Base-by-base conservation (phyloP, 2,797 vertebrate genomes). In the Acanthornis magna region DNA sequence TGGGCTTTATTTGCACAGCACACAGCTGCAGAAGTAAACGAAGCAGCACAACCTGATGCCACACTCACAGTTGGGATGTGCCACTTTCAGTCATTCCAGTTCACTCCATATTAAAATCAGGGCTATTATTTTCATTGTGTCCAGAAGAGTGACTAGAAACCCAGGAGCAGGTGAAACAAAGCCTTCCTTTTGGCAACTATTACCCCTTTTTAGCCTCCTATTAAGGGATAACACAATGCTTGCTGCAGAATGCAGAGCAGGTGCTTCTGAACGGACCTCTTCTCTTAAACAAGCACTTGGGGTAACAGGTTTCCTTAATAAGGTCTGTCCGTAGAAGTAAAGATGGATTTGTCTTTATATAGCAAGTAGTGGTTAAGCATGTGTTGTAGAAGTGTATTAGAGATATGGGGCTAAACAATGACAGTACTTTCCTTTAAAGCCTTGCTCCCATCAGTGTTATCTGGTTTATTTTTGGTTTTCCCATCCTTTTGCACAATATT, bases 41-140 rank as follows among this genome's bases (percentile, higher is more conserved):
- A 43, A 82, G 36, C 21, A 14, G 23, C 36, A 18, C 17, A n/a
- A 3, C 6, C 7, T 47, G 12, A 7, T 71, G 48, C 22, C 17
- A 1, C n/a, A 1, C 21, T 55, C 11, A 2, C 0, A 16, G 16
- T 1, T 40, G 20, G 34, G 42, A 9, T 25, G 15, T 65, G 5
- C 27, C 6, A 3, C 43, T 20, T 22, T 62, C 60, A 25, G 40
- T 11, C 30, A 26, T 42, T n/a, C 22, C 47, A 7, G 9, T 57
- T 65, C 27, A 11, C 34, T 73, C 26, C 9, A 0, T 13, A 5
- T 4, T 45, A 32, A 40, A 76, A 63, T 22, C n/a, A 51, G 22
- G 11, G 29, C 13, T 29, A 0, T 11, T 54, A 5, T 23, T 76
- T 68, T 36, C 11, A 11, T 25, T 17, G 2, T 51, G 6, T 55